Conservation (phyloP, 2,888 invertebrate species). For the Iphiclides podalirius region DNA sequence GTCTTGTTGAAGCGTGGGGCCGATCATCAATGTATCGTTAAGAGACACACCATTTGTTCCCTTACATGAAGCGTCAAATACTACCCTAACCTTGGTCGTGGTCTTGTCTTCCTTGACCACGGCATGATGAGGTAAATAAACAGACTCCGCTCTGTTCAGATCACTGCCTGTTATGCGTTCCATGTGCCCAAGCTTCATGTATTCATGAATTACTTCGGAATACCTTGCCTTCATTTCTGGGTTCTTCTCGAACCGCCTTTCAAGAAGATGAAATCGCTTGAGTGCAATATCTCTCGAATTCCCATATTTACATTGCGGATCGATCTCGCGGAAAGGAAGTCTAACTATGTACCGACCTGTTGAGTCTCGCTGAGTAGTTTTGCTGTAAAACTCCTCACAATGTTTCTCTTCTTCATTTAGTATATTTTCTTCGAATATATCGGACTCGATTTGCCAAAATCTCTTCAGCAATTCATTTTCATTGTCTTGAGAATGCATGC, state of each 20-base stretch:
- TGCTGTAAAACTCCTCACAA: conserved; percentile 28
- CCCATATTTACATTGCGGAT: conserved; percentile 21
- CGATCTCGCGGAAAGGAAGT: conserved; percentile 19
- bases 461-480: conserved; percentile 20
- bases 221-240: conserved; percentile 26
- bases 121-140: conserved; percentile 1
- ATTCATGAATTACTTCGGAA: conserved; percentile 27
- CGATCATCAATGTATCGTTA: conserved; percentile 31
- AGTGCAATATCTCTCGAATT: conserved; percentile 21
- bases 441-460: conserved; percentile 31
- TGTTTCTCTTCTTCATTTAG: conserved; percentile 21
- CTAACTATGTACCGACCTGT: conserved; percentile 29
- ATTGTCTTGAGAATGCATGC: conserved; percentile 8
- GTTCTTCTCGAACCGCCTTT: too few species aligned
- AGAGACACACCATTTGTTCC: conserved; percentile 22
- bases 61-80: conserved; percentile 1
- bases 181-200: conserved; percentile 24
- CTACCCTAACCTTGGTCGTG: not conserved
- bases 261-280: conserved; percentile 10
- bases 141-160: not conserved
- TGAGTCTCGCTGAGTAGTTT: conserved; percentile 19
- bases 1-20: conserved; percentile 34
- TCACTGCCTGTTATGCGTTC: not conserved
- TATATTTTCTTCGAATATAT: conserved; percentile 19
- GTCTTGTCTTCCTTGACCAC: not conserved